phyloP scores from a whole-genome alignment of 2,797 vertebrate species.

The Peromyscus melanophrys region DNA sequence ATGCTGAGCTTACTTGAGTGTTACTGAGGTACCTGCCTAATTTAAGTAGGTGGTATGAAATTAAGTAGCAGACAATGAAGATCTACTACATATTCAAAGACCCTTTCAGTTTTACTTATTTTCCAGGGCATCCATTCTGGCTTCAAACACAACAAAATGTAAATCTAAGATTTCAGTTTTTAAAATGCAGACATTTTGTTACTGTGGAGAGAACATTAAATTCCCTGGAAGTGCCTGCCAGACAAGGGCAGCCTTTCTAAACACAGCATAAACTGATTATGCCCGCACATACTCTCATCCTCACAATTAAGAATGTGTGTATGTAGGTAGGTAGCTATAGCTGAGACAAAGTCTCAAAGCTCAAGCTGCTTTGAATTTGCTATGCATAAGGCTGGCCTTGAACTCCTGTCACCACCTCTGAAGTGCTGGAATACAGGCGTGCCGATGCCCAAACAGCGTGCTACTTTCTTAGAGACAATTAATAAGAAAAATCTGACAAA shows the following conservation, averaged over 20 bases:
- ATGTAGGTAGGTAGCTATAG: too few species aligned
- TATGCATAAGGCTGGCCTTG: not conserved
- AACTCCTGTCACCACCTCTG: not conserved
- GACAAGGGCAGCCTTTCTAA: slow-evolving; percentile 42
- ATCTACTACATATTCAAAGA: slow-evolving; percentile 24
- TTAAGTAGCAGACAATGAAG: slow-evolving; percentile 12
- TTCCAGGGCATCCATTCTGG: slow-evolving; percentile 1
- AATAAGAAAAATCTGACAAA: slow-evolving; percentile 58
- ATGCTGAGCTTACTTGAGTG: not conserved
- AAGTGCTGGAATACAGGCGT: not conserved
- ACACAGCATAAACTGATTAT: slow-evolving; percentile 12
- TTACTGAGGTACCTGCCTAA: not conserved
- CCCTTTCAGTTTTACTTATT: slow-evolving; percentile 2
- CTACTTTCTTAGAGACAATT: slow-evolving; percentile 38
- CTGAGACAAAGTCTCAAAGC: not conserved
- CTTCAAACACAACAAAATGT: slow-evolving; percentile 59
- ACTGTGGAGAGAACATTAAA: slow-evolving; percentile 44
- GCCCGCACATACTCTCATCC: not conserved
- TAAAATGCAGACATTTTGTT: slow-evolving; percentile 48
- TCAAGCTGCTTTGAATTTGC: not conserved
- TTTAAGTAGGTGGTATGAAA: slow-evolving; percentile 5
- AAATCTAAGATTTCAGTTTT: slow-evolving; percentile 48
- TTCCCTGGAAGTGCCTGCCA: slow-evolving; percentile 46
- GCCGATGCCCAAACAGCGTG: not conserved
- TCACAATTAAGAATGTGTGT: not conserved